phyloP scores from a whole-genome alignment of 1,140 invertebrate species.

The Sitophilus oryzae region DNA sequence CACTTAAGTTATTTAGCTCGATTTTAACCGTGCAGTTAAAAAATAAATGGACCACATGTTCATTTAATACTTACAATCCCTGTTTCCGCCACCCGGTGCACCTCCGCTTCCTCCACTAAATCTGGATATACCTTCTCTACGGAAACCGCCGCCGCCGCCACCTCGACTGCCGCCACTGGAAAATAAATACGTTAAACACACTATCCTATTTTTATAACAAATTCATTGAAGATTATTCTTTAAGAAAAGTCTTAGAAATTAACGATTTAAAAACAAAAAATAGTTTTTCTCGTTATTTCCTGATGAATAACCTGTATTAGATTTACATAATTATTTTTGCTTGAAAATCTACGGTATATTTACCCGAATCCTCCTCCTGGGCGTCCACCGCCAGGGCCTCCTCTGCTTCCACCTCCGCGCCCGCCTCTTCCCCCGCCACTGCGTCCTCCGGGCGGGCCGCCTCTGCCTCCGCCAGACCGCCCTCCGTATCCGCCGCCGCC shows the following conservation, averaged over 20 bases:
- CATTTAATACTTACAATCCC: not conserved
- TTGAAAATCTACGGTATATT: too few species aligned
- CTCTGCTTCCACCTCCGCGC: conserved; percentile 4
- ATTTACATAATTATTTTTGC: too few species aligned
- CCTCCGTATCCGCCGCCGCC: conserved; percentile 15
- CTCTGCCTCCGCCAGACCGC: not conserved
- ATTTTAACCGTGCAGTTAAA: too few species aligned
- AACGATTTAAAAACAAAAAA: too few species aligned
- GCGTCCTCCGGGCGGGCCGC: conserved; percentile 7
- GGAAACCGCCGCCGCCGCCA: conserved; percentile 6
- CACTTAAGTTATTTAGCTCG: too few species aligned
- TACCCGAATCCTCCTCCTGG: conserved; percentile 4
- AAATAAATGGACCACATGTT: too few species aligned
- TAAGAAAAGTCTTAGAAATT: too few species aligned
- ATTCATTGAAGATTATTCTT: not conserved
- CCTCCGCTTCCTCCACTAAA: not conserved
- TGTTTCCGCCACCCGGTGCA: not conserved
- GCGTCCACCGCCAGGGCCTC: not conserved
- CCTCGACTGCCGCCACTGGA: conserved; percentile 4
- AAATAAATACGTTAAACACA: too few species aligned
- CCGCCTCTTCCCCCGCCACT: conserved; percentile 1
- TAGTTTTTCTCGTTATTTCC: too few species aligned
- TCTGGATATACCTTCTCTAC: not conserved
- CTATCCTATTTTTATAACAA: conserved; percentile 2
- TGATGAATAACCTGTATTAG: too few species aligned